Evolutionary conservation across 53 echinoderm and acorn worm genomes (phyloP).

Genomic region (Pentamera pediparva): DNA sequence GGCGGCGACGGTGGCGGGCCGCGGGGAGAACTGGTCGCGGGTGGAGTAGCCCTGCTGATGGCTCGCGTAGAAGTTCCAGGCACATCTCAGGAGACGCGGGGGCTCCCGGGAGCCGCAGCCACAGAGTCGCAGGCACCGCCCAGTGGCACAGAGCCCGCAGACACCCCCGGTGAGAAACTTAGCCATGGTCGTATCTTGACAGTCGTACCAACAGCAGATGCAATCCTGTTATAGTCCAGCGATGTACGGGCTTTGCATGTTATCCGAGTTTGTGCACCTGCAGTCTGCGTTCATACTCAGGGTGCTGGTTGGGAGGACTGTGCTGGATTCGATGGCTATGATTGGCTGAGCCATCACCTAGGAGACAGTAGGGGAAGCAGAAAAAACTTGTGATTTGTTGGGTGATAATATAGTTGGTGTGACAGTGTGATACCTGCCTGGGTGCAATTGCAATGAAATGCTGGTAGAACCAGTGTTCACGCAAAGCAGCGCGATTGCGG

Average conservation of each 20-base stretch:
- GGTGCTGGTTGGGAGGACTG: neutral
- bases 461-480: no score
- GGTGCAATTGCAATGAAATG: no score
- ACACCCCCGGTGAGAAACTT: conserved; percentile 3
- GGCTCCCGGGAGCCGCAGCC: conserved; percentile 6
- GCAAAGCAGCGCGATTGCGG: no score
- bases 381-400: no score
- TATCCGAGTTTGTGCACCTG: neutral
- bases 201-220: conserved; percentile 9
- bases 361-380: no score
- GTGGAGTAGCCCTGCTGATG: conserved; percentile 4
- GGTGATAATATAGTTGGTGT: no score
- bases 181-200: neutral
- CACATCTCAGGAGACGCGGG: conserved; percentile 6
- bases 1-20: neutral
- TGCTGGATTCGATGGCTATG: neutral
- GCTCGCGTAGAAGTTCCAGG: conserved; percentile 17
- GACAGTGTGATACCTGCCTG: no score
- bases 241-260: no score
- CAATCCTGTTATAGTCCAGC: neutral
- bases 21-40: neutral
- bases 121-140: conserved; percentile 5
- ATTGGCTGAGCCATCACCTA: conserved; percentile 24
- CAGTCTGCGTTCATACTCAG: neutral
- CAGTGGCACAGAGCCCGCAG: conserved; percentile 18